Percentiles rank a stretch among this genome's conserved stretches.
Evolutionary conservation across 2,888 invertebrate genomes (phyloP).

Genomic region (Drosophila merina): DNA sequence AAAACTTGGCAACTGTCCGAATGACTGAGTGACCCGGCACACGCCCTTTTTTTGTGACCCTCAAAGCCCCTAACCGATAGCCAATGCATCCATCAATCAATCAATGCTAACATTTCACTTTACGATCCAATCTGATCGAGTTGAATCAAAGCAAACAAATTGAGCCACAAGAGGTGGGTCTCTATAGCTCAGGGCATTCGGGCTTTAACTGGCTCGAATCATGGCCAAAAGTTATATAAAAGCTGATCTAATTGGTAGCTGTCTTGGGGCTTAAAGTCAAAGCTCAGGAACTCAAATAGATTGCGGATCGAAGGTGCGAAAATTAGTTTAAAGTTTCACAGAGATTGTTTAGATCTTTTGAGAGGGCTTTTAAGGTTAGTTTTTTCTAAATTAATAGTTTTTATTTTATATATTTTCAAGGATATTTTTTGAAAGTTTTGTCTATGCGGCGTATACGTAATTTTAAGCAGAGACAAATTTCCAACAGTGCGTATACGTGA

Average conservation of each 20-base stretch:
- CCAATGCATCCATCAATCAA: slow-evolving; percentile 38
- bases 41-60: slow-evolving; percentile 15
- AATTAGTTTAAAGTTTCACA: background rate
- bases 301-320: background rate
- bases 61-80: slow-evolving; percentile 44
- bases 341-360: no score
- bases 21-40: slow-evolving; percentile 44
- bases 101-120: slow-evolving; percentile 42
- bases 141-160: slow-evolving; percentile 41
- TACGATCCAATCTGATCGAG: slow-evolving; percentile 11
- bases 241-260: slow-evolving; percentile 4
- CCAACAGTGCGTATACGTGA: background rate
- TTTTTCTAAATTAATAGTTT: background rate
- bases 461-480: background rate
- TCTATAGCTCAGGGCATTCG: background rate
- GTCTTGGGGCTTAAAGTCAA: slow-evolving; percentile 11
- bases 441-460: background rate
- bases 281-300: background rate
- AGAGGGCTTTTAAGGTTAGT: no score
- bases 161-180: slow-evolving; percentile 14
- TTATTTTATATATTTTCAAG: background rate
- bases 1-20: slow-evolving; percentile 48
- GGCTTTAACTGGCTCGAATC: background rate
- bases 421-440: background rate
- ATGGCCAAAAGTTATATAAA: background rate